These are phyloP conservation scores for Bombus soroeensis DNA, from an alignment of 1,140 invertebrate species.

Conservation along the genomic window DNA sequence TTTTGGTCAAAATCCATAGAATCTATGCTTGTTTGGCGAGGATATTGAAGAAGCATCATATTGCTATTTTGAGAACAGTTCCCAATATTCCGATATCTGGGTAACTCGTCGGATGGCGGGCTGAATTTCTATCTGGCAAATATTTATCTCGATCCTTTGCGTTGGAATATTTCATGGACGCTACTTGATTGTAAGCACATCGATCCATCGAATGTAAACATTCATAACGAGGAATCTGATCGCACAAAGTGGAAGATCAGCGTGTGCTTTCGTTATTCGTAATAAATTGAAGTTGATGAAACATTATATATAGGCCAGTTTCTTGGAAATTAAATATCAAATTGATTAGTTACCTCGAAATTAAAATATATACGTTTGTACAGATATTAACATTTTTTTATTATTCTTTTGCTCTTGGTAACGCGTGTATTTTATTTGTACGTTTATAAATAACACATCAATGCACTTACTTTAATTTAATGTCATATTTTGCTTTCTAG, in stretches of 20 bases:
- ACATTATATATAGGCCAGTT: background rate
- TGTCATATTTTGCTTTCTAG: no score
- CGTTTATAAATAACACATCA: background rate
- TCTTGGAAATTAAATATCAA: background rate
- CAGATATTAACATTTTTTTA: background rate
- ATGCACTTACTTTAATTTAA: background rate
- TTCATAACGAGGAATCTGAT: conserved; percentile 11
- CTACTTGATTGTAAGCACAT: background rate
- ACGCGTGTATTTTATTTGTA: background rate
- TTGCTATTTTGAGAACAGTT: background rate
- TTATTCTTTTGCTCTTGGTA: no score
- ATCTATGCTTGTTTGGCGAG: background rate
- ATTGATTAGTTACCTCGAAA: background rate
- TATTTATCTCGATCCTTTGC: conserved; percentile 27
- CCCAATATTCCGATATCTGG: conserved; percentile 10
- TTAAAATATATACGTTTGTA: background rate
- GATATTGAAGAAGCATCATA: background rate
- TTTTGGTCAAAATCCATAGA: background rate
- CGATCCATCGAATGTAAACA: conserved; percentile 22
- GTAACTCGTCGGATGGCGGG: background rate
- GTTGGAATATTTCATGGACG: conserved; percentile 13
- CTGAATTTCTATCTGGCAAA: conserved; percentile 27
- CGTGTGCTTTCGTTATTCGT: background rate
- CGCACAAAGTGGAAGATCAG: background rate
- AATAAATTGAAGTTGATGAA: background rate